These are phyloP conservation scores for Galagoides demidoff DNA, from an alignment of 2,797 vertebrate species.

Conservation along the genomic window DNA sequence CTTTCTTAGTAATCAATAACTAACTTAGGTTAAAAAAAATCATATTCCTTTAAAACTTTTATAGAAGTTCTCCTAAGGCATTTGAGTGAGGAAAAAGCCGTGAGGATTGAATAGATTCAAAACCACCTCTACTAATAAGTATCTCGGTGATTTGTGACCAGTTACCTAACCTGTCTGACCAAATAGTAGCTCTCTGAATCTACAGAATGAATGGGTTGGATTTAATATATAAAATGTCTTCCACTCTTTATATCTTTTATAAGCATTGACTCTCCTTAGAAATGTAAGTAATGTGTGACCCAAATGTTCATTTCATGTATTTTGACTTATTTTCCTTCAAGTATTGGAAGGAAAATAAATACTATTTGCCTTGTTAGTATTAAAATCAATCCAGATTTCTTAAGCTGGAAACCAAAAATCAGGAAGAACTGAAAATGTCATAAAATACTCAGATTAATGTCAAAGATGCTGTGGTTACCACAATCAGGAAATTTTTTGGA, in stretches of 20 bases:
- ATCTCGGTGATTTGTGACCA: neutral
- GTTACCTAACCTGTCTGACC: neutral
- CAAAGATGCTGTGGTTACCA: conserved; percentile 23
- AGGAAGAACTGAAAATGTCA: conserved; percentile 18
- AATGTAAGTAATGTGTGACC: conserved; percentile 22
- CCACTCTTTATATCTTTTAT: conserved; percentile 6
- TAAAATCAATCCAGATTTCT: conserved; percentile 27
- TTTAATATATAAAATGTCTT: neutral
- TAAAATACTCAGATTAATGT: neutral
- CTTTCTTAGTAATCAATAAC: conserved; percentile 19
- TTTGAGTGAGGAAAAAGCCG: neutral
- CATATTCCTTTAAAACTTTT: neutral
- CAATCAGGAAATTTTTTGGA: neutral
- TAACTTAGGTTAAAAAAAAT: neutral
- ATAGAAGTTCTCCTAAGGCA: neutral
- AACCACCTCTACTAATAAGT: neutral
- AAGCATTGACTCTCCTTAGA: neutral
- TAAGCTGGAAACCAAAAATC: conserved; percentile 5
- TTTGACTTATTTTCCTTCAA: conserved; percentile 37
- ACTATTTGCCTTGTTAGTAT: neutral
- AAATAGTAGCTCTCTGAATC: neutral
- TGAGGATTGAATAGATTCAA: neutral
- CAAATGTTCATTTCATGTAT: conserved; percentile 11
- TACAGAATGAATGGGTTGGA: neutral
- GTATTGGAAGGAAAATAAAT: too few species aligned